Percentiles rank a stretch among this genome's conserved stretches.
Conservation (phyloP, 2,113 vertebrate species). For the Anoura caudifer region DNA sequence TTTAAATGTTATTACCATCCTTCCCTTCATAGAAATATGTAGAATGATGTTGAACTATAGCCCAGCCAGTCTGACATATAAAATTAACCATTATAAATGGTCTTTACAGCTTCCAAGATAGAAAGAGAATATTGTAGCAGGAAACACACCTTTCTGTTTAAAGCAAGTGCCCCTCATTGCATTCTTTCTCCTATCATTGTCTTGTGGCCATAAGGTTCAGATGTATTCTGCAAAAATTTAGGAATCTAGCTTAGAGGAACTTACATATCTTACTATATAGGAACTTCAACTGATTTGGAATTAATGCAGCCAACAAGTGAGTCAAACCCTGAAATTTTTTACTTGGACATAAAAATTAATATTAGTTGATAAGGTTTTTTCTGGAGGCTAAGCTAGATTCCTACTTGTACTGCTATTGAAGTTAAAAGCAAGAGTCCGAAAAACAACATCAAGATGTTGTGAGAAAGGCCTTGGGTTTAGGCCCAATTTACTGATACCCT, state of each 20-base stretch:
- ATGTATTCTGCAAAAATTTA: neutral
- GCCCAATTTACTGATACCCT: slow-evolving; percentile 46
- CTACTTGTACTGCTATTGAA: neutral
- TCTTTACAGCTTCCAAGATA: neutral
- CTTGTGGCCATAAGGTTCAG: neutral
- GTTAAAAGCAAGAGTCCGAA: neutral
- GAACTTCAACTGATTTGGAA: slow-evolving; percentile 16
- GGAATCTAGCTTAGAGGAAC: neutral
- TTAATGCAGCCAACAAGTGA: neutral
- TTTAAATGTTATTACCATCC: neutral
- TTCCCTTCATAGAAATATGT: neutral
- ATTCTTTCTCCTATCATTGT: neutral
- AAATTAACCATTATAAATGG: neutral
- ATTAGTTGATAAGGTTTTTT: slow-evolving; percentile 34
- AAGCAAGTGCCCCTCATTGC: neutral
- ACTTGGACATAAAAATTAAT: slow-evolving; percentile 3
- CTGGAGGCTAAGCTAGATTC: slow-evolving; percentile 11
- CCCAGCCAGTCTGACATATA: neutral
- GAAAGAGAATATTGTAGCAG: neutral
- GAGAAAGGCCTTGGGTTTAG: slow-evolving; percentile 53
- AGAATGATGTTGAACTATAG: neutral
- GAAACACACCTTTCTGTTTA: neutral
- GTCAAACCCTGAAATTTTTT: neutral
- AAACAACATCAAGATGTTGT: neutral
- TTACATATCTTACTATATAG: neutral